Evolutionary conservation across 2,113 vertebrate species (phyloP).

Genomic region (Phyllostomus hastatus): DNA sequence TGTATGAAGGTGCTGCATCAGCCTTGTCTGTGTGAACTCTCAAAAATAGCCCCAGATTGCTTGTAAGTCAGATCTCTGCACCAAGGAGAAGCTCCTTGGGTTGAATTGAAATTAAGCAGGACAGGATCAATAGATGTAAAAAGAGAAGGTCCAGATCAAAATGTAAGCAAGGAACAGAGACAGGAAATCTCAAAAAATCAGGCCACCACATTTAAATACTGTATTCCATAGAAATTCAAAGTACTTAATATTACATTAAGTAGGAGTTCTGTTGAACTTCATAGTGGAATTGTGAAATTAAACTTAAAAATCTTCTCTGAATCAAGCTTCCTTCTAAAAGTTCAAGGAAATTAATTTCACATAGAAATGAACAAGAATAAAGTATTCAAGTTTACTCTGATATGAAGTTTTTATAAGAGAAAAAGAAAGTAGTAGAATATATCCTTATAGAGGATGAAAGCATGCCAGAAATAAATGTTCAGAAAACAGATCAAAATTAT

Average conservation of each 20-base stretch:
- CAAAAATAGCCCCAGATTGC: too few species aligned
- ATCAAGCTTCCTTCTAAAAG: background rate
- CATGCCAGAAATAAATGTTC: background rate
- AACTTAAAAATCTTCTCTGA: background rate
- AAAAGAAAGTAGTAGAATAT: background rate
- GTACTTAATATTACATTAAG: background rate
- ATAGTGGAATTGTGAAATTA: background rate
- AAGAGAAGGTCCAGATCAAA: background rate
- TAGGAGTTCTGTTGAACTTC: background rate
- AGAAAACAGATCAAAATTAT: background rate
- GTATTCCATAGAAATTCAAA: background rate
- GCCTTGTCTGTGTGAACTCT: background rate
- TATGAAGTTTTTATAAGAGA: background rate
- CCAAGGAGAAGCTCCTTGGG: background rate
- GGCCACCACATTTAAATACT: background rate
- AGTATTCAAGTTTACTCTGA: background rate
- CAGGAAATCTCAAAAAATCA: background rate
- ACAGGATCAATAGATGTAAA: background rate
- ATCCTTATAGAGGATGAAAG: background rate
- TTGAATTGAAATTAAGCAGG: background rate
- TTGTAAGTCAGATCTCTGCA: background rate
- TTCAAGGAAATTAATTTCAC: background rate
- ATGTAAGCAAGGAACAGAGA: background rate
- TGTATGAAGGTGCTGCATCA: background rate
- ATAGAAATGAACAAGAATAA: background rate